Base-by-base conservation (phyloP, 1,140 invertebrate species). In the Gonatopus flavifemur region DNA sequence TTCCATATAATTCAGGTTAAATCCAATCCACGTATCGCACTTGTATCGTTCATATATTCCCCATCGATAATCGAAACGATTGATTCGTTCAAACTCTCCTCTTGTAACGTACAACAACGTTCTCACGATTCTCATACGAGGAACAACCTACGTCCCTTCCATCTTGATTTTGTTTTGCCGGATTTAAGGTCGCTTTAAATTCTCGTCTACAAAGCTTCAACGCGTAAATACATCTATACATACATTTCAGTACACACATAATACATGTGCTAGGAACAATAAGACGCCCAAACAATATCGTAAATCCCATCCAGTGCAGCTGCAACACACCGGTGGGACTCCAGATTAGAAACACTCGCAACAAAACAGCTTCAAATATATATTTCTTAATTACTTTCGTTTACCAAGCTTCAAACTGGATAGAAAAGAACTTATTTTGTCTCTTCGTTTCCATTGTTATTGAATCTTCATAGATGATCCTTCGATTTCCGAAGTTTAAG, bases 311-410 rank as follows among this genome's bases (percentile, higher is more conserved):
- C n/a, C 60, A 33, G 54, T 48, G 49, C 59, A 62, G 60, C 60
- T 59, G 61, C 55, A 43, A 47, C 53, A 62, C n/a, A n/a, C n/a
- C 58, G 60, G 52, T 64, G 68, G 63, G 68, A 48, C 68, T 70
- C 67, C 62, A 57, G 58, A 52, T 62, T 62, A 60, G 62, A 68
- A 64, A 64, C 51, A 64, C 51, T 53, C 46, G 46, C 39, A 60
- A 53, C 54, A 62, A 28, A 28, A 28, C 6, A 7, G 61, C 58
- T 61, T 61, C 60, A 57, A 60, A 61, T 61, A 60, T 61, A 60
- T 52, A 60, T 60, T 59, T 59, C 48, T 51, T 52, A 40, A 60
- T 60, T 60, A 60, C 57, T 44, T n/a, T 35, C 47, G 47, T 49
- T 30, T 16, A 28, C 40, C 49, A 32, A 40, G 51, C 51, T 39